Conservation (phyloP, 2,797 vertebrate species). For the Acrossocheilus wenchowensis region DNA sequence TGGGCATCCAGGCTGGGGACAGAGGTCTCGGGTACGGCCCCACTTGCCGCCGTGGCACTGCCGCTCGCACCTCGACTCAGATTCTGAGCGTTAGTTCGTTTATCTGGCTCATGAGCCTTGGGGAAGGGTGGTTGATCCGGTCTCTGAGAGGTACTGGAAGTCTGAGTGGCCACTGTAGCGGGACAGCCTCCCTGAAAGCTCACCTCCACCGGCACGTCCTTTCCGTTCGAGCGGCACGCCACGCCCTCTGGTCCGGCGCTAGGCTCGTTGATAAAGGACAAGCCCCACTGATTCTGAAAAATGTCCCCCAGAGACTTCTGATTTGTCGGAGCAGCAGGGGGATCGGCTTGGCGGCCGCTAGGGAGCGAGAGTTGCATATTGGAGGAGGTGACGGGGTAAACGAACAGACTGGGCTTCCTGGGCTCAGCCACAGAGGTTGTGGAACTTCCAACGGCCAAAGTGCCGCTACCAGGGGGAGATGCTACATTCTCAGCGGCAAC, state of each 20-base stretch:
- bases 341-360: slow-evolving; percentile 82
- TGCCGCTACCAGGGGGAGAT: slow-evolving; percentile 78
- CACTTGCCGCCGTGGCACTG: slow-evolving; percentile 57
- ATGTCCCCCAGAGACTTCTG: slow-evolving; percentile 98
- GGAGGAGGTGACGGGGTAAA: slow-evolving; percentile 86
- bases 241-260: slow-evolving; percentile 81
- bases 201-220: slow-evolving; percentile 80
- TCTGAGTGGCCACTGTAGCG: slow-evolving; percentile 72
- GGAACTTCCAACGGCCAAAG: slow-evolving; percentile 71
- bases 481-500: slow-evolving; percentile 85
- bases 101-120: slow-evolving; percentile 86
- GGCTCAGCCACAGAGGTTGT: slow-evolving; percentile 82
- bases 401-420: slow-evolving; percentile 94
- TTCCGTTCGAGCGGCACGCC: slow-evolving; percentile 71
- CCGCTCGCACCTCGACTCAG: slow-evolving; percentile 73
- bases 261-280: slow-evolving; percentile 99
- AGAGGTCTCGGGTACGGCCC: slow-evolving; percentile 75
- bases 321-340: slow-evolving; percentile 83
- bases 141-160: slow-evolving; percentile 77
- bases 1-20: slow-evolving; percentile 78
- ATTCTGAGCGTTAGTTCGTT: slow-evolving; percentile 87
- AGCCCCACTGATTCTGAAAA: slow-evolving; percentile 99
- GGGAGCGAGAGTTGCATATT: slow-evolving; percentile 98
- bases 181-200: slow-evolving; percentile 85
- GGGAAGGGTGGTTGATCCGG: slow-evolving; percentile 83